These are phyloP conservation scores for Drosophila carrolli DNA, from an alignment of 1,140 invertebrate species.

Conservation along the genomic window DNA sequence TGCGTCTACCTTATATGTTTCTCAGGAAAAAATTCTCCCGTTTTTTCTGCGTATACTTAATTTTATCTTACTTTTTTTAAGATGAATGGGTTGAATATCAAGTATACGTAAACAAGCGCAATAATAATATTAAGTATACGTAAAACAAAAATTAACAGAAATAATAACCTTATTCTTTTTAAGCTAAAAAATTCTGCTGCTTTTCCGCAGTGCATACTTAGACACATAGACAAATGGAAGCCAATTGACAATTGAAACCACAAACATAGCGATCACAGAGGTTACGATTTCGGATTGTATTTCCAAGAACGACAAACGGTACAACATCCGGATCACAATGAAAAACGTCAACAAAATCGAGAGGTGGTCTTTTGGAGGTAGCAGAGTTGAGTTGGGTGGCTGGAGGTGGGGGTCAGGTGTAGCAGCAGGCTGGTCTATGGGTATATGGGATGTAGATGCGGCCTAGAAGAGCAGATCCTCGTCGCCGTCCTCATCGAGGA, in stretches of 20 bases:
- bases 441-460: neutral
- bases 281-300: slow-evolving; percentile 38
- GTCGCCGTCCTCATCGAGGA: slow-evolving; percentile 95
- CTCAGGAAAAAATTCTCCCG: neutral
- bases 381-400: slow-evolving; percentile 13
- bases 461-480: slow-evolving; percentile 96
- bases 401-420: neutral
- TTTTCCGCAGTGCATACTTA: slow-evolving; percentile 20
- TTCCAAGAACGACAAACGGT: slow-evolving; percentile 32
- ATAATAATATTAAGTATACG: neutral
- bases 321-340: slow-evolving; percentile 35
- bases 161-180: no score
- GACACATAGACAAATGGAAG: slow-evolving; percentile 12
- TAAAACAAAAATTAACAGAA: no score
- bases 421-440: neutral
- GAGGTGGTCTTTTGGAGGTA: slow-evolving; percentile 38
- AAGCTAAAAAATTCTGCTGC: no score
- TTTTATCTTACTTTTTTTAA: neutral
- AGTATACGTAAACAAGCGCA: no score
- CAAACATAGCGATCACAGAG: slow-evolving; percentile 15
- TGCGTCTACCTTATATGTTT: no score
- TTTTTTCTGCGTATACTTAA: slow-evolving; percentile 1
- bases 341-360: slow-evolving; percentile 30
- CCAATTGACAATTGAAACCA: slow-evolving; percentile 44
- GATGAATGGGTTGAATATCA: no score